Evolutionary conservation across 2,113 vertebrate genomes (phyloP).

Genomic region (Rhombomys opimus): DNA sequence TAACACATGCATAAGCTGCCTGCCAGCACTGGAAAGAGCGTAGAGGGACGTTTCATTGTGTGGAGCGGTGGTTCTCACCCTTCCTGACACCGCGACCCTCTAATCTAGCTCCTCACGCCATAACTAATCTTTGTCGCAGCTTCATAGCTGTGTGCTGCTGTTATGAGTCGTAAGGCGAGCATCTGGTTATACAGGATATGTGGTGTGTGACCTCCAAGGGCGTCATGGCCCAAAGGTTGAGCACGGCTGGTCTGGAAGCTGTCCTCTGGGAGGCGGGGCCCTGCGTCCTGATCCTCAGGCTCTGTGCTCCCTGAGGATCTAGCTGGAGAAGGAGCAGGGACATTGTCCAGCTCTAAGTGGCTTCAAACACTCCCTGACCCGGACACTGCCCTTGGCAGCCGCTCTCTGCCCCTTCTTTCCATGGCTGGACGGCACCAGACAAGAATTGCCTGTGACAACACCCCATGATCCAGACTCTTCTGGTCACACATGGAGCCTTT

Average conservation of each 20-base stretch:
- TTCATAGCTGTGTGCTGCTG: neutral
- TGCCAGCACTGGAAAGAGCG: rapidly evolving
- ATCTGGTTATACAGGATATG: neutral
- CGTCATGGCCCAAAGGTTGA: neutral
- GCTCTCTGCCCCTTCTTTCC: neutral
- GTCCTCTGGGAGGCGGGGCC: neutral
- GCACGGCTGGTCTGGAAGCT: neutral
- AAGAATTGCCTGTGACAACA: too few relatives aligned
- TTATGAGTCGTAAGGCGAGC: neutral
- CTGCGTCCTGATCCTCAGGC: rapidly evolving
- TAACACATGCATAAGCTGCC: rapidly evolving
- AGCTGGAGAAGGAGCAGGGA: neutral
- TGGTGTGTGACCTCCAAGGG: neutral
- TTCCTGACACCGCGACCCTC: neutral
- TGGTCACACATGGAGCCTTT: too few relatives aligned
- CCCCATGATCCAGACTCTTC: neutral
- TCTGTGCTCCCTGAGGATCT: neutral
- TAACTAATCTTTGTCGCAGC: too few relatives aligned
- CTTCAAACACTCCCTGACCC: rapidly evolving
- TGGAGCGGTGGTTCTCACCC: neutral
- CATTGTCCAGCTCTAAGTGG: too few relatives aligned
- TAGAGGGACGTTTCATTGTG: rapidly evolving
- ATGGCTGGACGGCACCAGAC: neutral
- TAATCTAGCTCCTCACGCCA: too few relatives aligned
- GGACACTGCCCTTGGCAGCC: neutral